phyloP scores from a whole-genome alignment of 1,140 invertebrate species.

The Danaus melanippus region DNA sequence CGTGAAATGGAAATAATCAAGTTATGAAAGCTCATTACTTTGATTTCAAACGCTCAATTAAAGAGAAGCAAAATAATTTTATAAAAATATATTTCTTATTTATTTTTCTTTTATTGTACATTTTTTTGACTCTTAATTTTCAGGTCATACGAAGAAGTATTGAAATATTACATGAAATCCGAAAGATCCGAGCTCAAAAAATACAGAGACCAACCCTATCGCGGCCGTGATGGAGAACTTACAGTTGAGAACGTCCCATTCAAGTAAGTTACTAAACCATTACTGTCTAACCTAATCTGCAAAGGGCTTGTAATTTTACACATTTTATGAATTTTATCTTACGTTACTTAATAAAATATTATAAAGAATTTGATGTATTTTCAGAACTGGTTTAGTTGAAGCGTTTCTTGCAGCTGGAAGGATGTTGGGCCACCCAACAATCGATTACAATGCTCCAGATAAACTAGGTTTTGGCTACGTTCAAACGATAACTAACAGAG shows the following conservation, averaged over 20 bases:
- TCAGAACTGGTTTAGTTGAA: conserved; percentile 70
- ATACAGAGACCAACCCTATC: conserved; percentile 70
- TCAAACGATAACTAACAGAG: conserved; percentile 76
- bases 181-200: conserved; percentile 73
- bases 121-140: conserved; percentile 12
- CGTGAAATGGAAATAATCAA: neutral
- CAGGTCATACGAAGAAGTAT: conserved; percentile 80
- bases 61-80: too few relatives aligned
- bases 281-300: too few relatives aligned
- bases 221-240: conserved; percentile 72
- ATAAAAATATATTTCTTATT: too few relatives aligned
- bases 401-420: conserved; percentile 77
- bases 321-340: too few relatives aligned
- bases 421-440: conserved; percentile 72
- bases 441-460: conserved; percentile 78
- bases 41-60: too few relatives aligned
- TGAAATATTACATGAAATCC: conserved; percentile 78
- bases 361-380: conserved; percentile 13
- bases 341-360: neutral
- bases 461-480: conserved; percentile 77
- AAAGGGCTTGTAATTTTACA: too few relatives aligned
- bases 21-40: neutral
- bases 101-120: neutral
- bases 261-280: conserved; percentile 45
- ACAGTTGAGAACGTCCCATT: conserved; percentile 73